These are phyloP conservation scores for Epirrhoe tristata DNA, from an alignment of 2,888 invertebrate genomes.

Conservation along the genomic window DNA sequence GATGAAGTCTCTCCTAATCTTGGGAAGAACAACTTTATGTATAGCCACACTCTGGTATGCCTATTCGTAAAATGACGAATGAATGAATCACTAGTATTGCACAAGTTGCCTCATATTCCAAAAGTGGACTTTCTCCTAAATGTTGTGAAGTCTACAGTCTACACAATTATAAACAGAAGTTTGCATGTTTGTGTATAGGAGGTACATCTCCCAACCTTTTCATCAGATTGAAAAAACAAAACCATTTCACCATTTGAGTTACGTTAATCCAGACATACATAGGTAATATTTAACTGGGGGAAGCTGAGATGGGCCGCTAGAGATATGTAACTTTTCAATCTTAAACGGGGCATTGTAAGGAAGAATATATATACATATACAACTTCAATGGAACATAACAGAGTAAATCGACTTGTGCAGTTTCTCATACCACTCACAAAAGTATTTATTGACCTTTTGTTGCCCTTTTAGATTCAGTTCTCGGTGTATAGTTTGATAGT, in stretches of 20 bases:
- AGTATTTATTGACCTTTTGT: conserved; percentile 29
- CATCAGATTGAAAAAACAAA: too few relatives aligned
- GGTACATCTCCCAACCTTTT: neutral
- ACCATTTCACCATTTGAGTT: neutral
- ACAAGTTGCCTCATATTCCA: conserved; percentile 1
- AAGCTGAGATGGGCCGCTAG: neutral
- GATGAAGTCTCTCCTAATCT: neutral
- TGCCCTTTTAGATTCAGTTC: conserved; percentile 28
- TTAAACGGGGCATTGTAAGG: conserved; percentile 3
- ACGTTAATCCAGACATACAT: neutral
- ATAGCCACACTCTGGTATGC: neutral
- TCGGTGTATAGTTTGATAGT: conserved; percentile 24
- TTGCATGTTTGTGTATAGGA: neutral
- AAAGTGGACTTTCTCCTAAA: neutral
- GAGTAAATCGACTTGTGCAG: conserved; percentile 4
- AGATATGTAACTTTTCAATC: conserved; percentile 7
- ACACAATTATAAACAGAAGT: neutral
- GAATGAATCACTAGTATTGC: conserved; percentile 4
- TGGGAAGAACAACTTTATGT: conserved; percentile 7
- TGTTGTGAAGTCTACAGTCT: conserved; percentile 1
- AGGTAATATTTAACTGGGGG: neutral
- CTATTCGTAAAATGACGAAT: conserved; percentile 1
- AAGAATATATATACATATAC: too few relatives aligned
- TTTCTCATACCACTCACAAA: conserved; percentile 15
- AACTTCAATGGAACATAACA: conserved; percentile 6